These are phyloP conservation scores for Chironomus riparius DNA, from an alignment of 2,888 invertebrate genomes.

Conservation along the genomic window DNA sequence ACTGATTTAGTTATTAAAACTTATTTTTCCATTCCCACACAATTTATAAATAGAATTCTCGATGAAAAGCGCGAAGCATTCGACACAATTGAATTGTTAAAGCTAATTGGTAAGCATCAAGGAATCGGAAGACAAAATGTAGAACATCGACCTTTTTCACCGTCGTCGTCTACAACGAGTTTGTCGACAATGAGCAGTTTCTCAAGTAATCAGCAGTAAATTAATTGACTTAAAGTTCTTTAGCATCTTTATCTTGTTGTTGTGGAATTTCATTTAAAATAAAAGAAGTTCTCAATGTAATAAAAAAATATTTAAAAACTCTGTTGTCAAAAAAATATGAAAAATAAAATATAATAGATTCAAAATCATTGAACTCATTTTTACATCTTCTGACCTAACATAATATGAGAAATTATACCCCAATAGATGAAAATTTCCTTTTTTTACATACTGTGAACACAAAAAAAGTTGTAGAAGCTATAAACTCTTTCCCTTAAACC, in stretches of 20 bases:
- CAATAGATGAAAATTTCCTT: too few relatives aligned
- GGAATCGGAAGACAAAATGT: neutral
- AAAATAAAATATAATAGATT: too few relatives aligned
- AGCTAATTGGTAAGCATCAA: conserved; percentile 45
- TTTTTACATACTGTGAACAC: too few relatives aligned
- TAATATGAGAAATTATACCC: too few relatives aligned
- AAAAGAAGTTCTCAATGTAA: too few relatives aligned
- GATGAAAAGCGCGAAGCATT: conserved; percentile 78
- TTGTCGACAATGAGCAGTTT: conserved; percentile 24
- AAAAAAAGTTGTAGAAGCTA: neutral
- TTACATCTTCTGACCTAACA: too few relatives aligned
- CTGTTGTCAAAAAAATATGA: too few relatives aligned
- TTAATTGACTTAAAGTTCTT: neutral
- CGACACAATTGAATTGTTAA: conserved; percentile 76
- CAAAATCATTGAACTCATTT: too few relatives aligned
- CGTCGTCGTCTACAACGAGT: conserved; percentile 14
- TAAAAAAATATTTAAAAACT: too few relatives aligned
- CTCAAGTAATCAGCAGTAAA: conserved; percentile 20
- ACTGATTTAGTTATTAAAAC: neutral
- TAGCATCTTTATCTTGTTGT: neutral
- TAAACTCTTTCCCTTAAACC: neutral
- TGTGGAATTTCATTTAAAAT: neutral
- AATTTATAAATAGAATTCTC: conserved; percentile 48
- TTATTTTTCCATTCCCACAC: neutral
- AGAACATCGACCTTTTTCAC: conserved; percentile 7